Evolutionary conservation across 2,888 invertebrate genomes (phyloP).

Genomic region (Diarsia rubi): DNA sequence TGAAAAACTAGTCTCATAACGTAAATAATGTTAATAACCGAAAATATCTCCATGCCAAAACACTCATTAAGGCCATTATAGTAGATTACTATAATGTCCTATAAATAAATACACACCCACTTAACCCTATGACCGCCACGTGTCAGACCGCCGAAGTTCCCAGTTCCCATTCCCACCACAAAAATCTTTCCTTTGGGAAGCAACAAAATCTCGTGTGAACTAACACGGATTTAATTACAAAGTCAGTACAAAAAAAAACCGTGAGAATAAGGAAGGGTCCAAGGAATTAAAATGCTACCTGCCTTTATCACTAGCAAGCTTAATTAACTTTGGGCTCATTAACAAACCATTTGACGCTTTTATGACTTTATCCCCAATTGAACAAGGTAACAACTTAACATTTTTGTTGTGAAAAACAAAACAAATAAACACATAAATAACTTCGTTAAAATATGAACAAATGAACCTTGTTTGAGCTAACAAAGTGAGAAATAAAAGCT

Average conservation of each 20-base stretch:
- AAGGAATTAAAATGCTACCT: conserved; percentile 56
- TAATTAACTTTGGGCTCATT: conserved; percentile 27
- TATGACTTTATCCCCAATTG: conserved; percentile 15
- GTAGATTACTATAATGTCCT: no score
- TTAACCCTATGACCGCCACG: conserved; percentile 59
- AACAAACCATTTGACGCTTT: conserved; percentile 21
- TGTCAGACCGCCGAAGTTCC: conserved; percentile 51
- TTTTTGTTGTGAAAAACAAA: not conserved
- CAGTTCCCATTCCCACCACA: conserved; percentile 58
- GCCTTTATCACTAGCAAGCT: conserved; percentile 34
- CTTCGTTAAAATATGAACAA: conserved; percentile 17
- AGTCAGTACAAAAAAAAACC: conserved; percentile 38
- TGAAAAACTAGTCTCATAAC: not conserved
- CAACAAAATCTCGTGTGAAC: conserved; percentile 60
- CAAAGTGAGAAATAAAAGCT: conserved; percentile 13
- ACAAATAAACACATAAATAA: conserved; percentile 9
- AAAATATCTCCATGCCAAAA: not conserved
- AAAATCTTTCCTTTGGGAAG: conserved; percentile 57
- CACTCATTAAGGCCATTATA: no score
- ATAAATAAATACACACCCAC: conserved; percentile 29
- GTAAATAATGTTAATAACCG: not conserved
- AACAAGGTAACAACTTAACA: conserved; percentile 9
- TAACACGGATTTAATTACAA: conserved; percentile 36
- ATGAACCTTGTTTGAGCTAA: conserved; percentile 19
- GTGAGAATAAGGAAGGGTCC: conserved; percentile 52